A percentile compares a stretch with the other conserved stretches of the same genome.
These are phyloP conservation scores for Allophyes oxyacanthae DNA, from an alignment of 2,888 invertebrate genomes.

Conservation along the genomic window DNA sequence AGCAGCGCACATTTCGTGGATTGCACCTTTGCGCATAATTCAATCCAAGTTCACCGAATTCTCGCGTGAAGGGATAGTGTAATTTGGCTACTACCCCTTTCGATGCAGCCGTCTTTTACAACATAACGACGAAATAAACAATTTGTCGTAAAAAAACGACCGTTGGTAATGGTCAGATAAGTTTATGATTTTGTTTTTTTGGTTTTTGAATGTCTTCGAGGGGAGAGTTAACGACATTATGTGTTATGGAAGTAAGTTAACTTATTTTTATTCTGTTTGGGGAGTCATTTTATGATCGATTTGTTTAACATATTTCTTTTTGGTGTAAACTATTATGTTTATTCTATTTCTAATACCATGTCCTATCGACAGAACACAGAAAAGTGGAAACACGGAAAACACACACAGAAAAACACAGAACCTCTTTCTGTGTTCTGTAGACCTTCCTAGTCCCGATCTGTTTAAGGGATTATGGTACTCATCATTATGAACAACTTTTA, in stretches of 20 bases:
- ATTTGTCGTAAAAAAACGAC: constrained; percentile 70
- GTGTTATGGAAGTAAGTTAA: constrained; percentile 7
- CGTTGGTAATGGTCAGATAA: constrained; percentile 80
- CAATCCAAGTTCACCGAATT: constrained; percentile 35
- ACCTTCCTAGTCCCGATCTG: too few species aligned
- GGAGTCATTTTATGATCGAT: constrained; percentile 15
- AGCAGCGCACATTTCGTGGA: constrained; percentile 5
- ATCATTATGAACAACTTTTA: too few species aligned
- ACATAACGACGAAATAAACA: constrained; percentile 71
- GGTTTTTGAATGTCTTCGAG: constrained; percentile 26
- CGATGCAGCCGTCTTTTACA: constrained; percentile 65
- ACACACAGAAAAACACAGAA: too few species aligned
- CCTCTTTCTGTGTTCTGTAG: too few species aligned
- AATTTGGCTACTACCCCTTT: constrained; percentile 68
- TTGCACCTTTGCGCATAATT: constrained; percentile 49
- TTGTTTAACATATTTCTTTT: constrained; percentile 9
- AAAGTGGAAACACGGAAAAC: too few species aligned
- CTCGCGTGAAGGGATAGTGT: constrained; percentile 36
- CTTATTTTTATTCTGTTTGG: constrained; percentile 6
- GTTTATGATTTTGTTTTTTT: constrained; percentile 56
- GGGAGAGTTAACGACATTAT: constrained; percentile 29
- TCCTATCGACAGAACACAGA: too few species aligned
- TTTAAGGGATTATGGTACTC: too few species aligned
- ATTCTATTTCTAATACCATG: too few species aligned
- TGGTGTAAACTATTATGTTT: neutral